Percentiles rank a stretch among this genome's conserved stretches.
Evolutionary conservation across 2,797 vertebrate species (phyloP).

Genomic region (Syndactyla subalaris): DNA sequence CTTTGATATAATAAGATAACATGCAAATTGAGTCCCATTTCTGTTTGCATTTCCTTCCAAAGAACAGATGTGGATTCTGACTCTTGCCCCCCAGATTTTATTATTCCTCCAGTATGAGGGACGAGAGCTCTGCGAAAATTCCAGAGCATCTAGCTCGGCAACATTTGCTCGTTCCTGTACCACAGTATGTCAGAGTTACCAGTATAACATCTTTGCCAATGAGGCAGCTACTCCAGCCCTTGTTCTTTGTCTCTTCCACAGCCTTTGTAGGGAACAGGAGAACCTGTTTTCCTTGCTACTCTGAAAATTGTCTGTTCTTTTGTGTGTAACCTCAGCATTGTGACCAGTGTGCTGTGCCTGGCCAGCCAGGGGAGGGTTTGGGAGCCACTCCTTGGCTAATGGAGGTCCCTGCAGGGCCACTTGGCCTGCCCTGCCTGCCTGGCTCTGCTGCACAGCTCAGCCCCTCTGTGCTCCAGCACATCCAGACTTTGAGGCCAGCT

Average conservation of each 20-base stretch:
- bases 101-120: neutral
- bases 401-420: neutral
- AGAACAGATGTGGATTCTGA: neutral
- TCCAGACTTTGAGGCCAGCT: neutral
- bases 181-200: accelerated
- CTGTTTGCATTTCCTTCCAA: neutral
- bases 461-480: neutral
- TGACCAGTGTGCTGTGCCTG: neutral
- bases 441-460: neutral
- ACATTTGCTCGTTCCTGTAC: neutral
- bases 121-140: neutral
- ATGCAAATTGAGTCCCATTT: neutral
- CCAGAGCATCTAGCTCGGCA: accelerated
- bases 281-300: neutral
- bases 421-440: neutral
- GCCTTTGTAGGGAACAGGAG: neutral
- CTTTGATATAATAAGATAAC: neutral
- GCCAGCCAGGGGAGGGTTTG: neutral
- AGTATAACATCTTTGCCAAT: neutral
- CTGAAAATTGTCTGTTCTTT: neutral
- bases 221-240: neutral
- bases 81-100: neutral
- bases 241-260: neutral
- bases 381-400: accelerated
- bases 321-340: neutral